Base-by-base conservation (phyloP, 2,797 vertebrate species). In the Crypturellus tataupa region DNA sequence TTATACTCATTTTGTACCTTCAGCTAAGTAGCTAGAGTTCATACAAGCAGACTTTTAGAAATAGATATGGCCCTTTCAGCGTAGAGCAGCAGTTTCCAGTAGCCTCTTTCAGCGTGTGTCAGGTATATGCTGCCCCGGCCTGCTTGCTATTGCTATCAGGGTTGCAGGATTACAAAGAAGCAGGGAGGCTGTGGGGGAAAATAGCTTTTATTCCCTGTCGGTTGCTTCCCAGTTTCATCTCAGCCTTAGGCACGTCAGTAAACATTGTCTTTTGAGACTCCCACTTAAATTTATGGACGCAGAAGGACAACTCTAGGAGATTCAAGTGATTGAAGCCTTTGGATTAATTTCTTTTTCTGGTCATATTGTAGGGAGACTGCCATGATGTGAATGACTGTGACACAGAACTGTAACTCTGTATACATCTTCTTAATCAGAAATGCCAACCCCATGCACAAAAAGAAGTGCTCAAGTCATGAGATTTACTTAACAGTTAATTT, bases 301-400 rank as follows among this genome's bases (percentile, higher is more conserved):
- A 65, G 83, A 53, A 90, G 64, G 53, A 89, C 5, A 62, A 58
- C 27, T 94, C 56, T 44, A 83, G 82, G 68, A 90, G 76, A 85
- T 44, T 96, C 72, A 87, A 2, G 65, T 72, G 44, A 68, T 63
- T 33, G 49, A 44, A 85, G 68, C 62, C 19, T 83, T 85, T 80
- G 68, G 64, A 85, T 78, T 2, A 83, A 51, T 93, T 95, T 93
- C 40, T 87, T 8, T 14, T 53, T 46, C 58, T 68, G 65, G 55
- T 83, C 69, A 51, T 91, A 91, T 85, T 87, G 10, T n/a, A 56
- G 31, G 55, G 55, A 56, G 53, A 68, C 56, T 81, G 64, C 39
- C 31, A 7, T 11, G 11, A 2, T 9, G 21, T 55, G 40, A 90
- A 39, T 89, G 87, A 47, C 71, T 90, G 14, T 7, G 12, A 46